A percentile compares a stretch with the other conserved stretches of the same genome.
phyloP scores from a whole-genome alignment of 1,140 invertebrate genomes.

The Ceratosolen fusciceps region DNA sequence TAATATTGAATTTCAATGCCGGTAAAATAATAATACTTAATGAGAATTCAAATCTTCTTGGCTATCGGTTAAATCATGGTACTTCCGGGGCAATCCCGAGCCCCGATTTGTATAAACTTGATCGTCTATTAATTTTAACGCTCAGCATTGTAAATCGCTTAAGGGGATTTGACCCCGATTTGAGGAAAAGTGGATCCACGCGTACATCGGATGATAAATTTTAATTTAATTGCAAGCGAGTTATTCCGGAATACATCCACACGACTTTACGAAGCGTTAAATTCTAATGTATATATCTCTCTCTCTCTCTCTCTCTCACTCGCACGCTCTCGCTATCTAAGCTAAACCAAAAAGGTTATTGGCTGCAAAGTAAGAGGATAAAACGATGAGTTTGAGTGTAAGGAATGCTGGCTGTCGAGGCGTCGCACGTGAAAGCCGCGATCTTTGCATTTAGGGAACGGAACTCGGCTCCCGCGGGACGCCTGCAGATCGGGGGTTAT shows the following conservation, averaged over 20 bases:
- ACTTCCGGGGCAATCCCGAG: neutral
- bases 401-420: neutral
- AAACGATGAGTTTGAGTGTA: constrained; percentile 6
- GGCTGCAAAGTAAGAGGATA: constrained; percentile 9
- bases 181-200: constrained; percentile 5
- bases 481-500: no score
- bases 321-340: no score
- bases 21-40: no score
- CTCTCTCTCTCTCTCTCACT: no score
- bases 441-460: constrained; percentile 31
- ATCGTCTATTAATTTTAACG: neutral
- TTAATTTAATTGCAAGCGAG: constrained; percentile 8
- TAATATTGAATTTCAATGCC: no score
- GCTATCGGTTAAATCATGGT: neutral
- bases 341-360: no score
- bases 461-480: neutral
- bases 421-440: constrained; percentile 11
- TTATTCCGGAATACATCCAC: constrained; percentile 1
- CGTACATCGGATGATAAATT: constrained; percentile 11
- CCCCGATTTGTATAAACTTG: neutral
- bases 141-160: neutral
- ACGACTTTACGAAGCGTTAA: constrained; percentile 7
- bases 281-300: no score
- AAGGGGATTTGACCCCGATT: neutral
- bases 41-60: neutral